Evolutionary conservation across 35 echinoderm and acorn worm genomes (phyloP).

Genomic region (Acanthaster planci): DNA sequence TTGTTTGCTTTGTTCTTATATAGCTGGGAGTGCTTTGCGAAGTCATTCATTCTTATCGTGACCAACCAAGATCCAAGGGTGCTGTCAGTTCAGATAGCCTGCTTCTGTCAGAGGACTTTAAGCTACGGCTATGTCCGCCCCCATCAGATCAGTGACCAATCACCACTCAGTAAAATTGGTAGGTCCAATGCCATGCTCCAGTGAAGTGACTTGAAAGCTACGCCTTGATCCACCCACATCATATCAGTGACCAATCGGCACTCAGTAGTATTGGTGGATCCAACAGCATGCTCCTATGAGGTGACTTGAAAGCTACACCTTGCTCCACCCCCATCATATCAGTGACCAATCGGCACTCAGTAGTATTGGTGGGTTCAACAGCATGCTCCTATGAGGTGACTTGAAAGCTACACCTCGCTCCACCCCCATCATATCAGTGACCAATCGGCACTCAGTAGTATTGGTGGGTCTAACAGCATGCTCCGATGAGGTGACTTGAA

Average conservation of each 20-base stretch:
- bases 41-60: conserved; percentile 48
- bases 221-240: conserved; percentile 31
- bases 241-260: conserved; percentile 35
- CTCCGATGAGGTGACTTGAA: conserved; percentile 57
- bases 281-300: conserved; percentile 75
- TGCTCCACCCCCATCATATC: conserved; percentile 26
- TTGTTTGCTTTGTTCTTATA: conserved; percentile 7
- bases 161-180: neutral
- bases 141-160: conserved; percentile 15
- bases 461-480: conserved; percentile 67
- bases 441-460: conserved; percentile 25
- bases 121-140: conserved; percentile 39
- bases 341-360: conserved; percentile 35
- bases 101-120: conserved; percentile 59
- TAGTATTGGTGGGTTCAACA: conserved; percentile 54
- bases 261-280: conserved; percentile 34
- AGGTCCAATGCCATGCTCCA: conserved; percentile 75
- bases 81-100: conserved; percentile 72
- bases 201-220: conserved; percentile 47
- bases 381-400: conserved; percentile 66
- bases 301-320: conserved; percentile 45
- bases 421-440: conserved; percentile 42
- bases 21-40: conserved; percentile 82
- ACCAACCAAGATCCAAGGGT: conserved; percentile 32
- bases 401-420: conserved; percentile 39